phyloP scores from a whole-genome alignment of 1,140 invertebrate genomes.

The Listronotus oregonensis region DNA sequence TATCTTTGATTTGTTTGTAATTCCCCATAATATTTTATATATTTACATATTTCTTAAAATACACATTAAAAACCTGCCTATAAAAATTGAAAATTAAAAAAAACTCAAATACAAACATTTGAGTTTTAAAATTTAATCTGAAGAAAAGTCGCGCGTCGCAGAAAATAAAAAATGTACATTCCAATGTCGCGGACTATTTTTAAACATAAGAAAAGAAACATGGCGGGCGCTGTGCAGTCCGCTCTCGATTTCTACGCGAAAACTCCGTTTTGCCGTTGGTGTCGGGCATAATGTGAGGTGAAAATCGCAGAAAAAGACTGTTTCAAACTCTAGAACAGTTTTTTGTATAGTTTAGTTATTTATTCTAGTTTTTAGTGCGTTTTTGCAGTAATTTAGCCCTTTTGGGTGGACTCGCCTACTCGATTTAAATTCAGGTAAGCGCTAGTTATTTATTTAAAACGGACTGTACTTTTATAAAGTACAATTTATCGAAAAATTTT shows the following conservation, averaged over 20 bases:
- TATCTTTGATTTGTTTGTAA: too few species aligned
- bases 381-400: slow-evolving; percentile 10
- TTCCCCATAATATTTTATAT: too few species aligned
- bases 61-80: too few species aligned
- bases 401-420: slow-evolving; percentile 33
- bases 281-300: slow-evolving; percentile 27
- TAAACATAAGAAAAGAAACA: slow-evolving; percentile 46
- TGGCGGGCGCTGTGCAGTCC: slow-evolving; percentile 39
- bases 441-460: neutral
- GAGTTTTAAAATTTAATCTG: too few species aligned
- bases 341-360: slow-evolving; percentile 30
- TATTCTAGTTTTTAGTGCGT: slow-evolving; percentile 32
- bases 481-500: neutral
- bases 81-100: too few species aligned
- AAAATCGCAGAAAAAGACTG: slow-evolving; percentile 29
- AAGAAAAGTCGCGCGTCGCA: slow-evolving; percentile 24
- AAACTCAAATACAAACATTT: too few species aligned
- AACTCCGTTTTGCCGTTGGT: slow-evolving; percentile 27
- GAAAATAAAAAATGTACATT: neutral
- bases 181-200: slow-evolving; percentile 40
- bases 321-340: slow-evolving; percentile 25
- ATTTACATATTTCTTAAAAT: too few species aligned
- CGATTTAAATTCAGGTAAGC: slow-evolving; percentile 14
- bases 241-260: slow-evolving; percentile 21
- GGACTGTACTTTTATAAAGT: neutral